Evolutionary conservation across 2,113 vertebrate genomes (phyloP), one percentile per base, ranked within the genome.

Genomic region (Tachuris rubrigastra): DNA sequence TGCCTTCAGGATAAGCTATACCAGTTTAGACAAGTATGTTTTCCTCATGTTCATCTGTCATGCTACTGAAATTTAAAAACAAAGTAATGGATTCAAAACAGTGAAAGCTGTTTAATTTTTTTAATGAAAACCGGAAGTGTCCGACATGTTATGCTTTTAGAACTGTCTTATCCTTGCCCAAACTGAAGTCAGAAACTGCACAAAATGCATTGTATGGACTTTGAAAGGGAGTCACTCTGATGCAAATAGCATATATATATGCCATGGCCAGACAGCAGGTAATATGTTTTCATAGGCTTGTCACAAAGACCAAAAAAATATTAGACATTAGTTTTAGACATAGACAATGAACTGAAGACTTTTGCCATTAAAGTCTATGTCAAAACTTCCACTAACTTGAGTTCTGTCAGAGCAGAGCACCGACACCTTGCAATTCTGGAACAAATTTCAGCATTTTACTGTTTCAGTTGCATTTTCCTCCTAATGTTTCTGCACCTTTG

Each of bases 271-370:
- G 78, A 28, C 23, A 74, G 18, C 13, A 85, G 42, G 23, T n/a
- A 47, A 28, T 73, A 28, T 20, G 6, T 71, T 77, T 74, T 66
- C 83, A 58, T 55, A 55, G 27, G 8, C 8, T 82, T 82, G n/a
- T 74, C 58, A 72, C 1, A 2, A 44, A 69, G 13, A 41, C 23
- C 9, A 52, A 62, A 63, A n/a, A n/a, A 52, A 66, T 59, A 58
- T 30, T 10, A 47, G 31, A 27, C 18, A 21, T 56, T 47, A 18
- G 5, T 41, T 90, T 85, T 75, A 52, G 50, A 28, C 50, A 52
- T 27, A 27, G 65, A 60, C 19, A 84, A 59, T 1, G 3, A 82
- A 37, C 22, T 0, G 0, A 66, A 24, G 35, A 31, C 7, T 66
- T 83, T 72, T 78, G 31, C 30, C 28, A 17, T 55, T 80, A 60